Conservation (phyloP, 1,140 invertebrate genomes). For the Drosophila nigromelanica region DNA sequence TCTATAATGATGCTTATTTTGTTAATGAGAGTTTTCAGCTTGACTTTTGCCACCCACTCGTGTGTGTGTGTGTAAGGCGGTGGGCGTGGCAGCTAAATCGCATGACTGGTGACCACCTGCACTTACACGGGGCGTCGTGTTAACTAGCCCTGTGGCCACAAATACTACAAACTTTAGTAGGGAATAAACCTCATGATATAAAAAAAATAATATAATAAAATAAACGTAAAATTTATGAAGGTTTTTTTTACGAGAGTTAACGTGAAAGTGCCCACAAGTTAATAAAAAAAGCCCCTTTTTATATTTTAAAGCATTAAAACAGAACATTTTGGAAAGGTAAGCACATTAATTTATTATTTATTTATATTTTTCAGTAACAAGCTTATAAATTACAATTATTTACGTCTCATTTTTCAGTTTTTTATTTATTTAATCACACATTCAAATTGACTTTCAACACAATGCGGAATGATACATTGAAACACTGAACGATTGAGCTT, state of each 20-base stretch:
- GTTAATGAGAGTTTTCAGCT: conserved; percentile 62
- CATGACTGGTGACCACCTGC: conserved; percentile 6
- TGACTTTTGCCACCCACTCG: conserved; percentile 5
- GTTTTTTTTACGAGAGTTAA: background rate
- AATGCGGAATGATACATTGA: no score
- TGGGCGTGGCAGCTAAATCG: conserved; percentile 5
- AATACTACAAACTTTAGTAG: conserved; percentile 1
- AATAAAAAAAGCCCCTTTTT: background rate
- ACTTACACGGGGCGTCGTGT: conserved; percentile 1
- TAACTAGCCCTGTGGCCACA: conserved; percentile 26
- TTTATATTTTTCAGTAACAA: no score
- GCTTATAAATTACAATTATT: no score
- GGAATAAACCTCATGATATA: background rate
- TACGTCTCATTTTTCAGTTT: no score
- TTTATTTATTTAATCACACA: no score
- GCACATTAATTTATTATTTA: background rate
- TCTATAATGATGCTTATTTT: conserved; percentile 68
- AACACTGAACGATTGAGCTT: no score
- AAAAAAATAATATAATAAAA: no score
- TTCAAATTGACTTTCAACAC: no score
- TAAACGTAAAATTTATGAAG: background rate
- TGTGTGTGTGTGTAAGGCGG: background rate
- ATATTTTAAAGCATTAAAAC: background rate
- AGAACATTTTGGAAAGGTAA: background rate
- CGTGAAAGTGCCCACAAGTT: background rate